Evolutionary conservation across 2,113 vertebrate genomes (phyloP).

Genomic region (Sylvicapra grimmia): DNA sequence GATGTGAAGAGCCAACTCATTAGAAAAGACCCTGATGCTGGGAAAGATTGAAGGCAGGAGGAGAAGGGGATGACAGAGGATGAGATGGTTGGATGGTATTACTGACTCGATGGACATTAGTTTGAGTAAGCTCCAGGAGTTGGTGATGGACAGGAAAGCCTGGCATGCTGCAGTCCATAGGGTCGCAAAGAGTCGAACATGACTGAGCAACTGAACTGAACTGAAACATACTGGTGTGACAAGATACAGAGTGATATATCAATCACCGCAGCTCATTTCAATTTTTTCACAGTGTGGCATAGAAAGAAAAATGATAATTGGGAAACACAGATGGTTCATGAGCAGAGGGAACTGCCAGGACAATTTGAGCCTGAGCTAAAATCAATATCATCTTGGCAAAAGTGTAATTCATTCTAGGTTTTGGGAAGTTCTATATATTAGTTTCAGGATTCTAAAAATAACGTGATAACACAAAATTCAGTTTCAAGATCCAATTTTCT

Average conservation of each 20-base stretch:
- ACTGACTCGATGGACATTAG: fast-evolving
- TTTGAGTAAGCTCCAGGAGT: fast-evolving
- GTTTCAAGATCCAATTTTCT: not conserved
- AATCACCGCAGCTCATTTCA: not conserved
- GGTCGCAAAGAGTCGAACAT: too few relatives aligned
- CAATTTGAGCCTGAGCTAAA: not conserved
- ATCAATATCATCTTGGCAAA: not conserved
- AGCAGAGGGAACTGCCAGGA: not conserved
- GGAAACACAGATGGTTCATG: not conserved
- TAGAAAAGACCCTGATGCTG: too few relatives aligned
- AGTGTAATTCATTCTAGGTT: not conserved
- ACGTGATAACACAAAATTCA: not conserved
- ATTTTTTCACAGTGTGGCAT: not conserved
- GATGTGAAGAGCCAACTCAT: fast-evolving
- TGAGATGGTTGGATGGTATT: too few relatives aligned
- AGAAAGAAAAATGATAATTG: not conserved
- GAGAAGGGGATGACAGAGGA: too few relatives aligned
- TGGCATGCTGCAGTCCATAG: too few relatives aligned
- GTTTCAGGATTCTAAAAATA: conserved; percentile 3
- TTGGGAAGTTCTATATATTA: not conserved
- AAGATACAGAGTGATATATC: not conserved
- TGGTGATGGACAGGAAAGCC: too few relatives aligned
- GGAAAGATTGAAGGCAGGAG: too few relatives aligned
- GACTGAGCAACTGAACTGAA: too few relatives aligned
- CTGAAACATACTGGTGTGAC: not conserved